A percentile compares a stretch with the other conserved stretches of the same genome.
Conservation (phyloP, 1,140 invertebrate species). For the Hormaphis cornu region DNA sequence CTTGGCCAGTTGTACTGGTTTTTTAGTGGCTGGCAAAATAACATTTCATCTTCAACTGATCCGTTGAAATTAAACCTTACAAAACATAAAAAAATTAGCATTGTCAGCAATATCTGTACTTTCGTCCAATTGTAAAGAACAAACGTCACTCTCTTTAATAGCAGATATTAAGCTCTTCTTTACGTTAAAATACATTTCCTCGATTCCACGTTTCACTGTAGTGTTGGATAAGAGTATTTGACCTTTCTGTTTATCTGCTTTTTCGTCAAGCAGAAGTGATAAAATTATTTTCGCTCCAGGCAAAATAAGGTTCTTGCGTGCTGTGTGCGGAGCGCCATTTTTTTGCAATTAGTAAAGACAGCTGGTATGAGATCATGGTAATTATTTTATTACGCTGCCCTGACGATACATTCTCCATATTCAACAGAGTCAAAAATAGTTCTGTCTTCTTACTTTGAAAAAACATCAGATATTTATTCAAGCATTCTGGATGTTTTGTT, state of each 20-base stretch:
- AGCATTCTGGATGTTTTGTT: no score
- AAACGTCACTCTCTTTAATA: not conserved
- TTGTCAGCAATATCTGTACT: not conserved
- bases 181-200: not conserved
- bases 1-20: not conserved
- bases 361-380: constrained; percentile 34
- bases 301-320: not conserved
- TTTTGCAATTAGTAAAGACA: constrained; percentile 2
- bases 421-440: no score
- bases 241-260: not conserved
- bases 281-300: not conserved
- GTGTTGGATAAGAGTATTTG: constrained; percentile 31
- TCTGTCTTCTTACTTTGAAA: no score
- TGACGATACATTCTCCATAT: no score
- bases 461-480: no score
- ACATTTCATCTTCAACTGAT: not conserved
- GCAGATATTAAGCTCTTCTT: not conserved
- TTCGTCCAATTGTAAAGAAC: constrained; percentile 4
- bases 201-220: not conserved
- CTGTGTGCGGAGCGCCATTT: not conserved
- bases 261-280: not conserved
- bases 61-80: not conserved
- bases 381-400: constrained; percentile 30
- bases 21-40: not conserved
- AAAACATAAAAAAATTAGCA: not conserved